Evolutionary conservation across 2,797 vertebrate species (phyloP).

Genomic region (Acrossocheilus fasciatus): DNA sequence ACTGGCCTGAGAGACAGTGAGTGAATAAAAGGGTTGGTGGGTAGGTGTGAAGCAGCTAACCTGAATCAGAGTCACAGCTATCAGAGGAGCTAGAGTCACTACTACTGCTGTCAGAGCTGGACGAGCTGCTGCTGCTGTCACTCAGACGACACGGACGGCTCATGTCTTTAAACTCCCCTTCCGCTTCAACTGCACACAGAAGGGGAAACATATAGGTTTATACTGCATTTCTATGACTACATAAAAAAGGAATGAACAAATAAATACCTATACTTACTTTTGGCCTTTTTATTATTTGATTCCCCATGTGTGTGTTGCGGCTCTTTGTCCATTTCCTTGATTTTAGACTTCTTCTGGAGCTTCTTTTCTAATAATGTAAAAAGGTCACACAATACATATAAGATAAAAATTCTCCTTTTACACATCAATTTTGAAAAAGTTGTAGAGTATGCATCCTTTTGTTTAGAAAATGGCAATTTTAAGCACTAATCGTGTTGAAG

Average conservation of each 20-base stretch:
- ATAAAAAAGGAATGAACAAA: neutral
- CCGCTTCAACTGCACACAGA: conserved; percentile 68
- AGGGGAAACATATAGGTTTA: neutral
- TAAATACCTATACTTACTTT: conserved; percentile 72
- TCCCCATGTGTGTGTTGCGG: conserved; percentile 73
- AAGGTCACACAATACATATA: neutral
- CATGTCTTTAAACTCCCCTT: conserved; percentile 38
- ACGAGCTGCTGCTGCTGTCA: conserved; percentile 75
- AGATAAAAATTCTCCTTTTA: neutral
- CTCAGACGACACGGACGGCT: conserved; percentile 73
- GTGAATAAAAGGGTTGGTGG: conserved; percentile 39
- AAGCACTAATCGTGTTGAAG: neutral
- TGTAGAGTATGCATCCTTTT: neutral
- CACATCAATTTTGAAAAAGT: neutral
- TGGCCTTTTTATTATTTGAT: conserved; percentile 71
- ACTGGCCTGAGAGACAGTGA: conserved; percentile 7
- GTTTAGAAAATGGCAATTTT: neutral
- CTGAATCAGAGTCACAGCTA: conserved; percentile 85
- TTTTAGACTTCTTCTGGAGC: conserved; percentile 68
- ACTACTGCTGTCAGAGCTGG: conserved; percentile 70
- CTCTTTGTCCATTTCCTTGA: conserved; percentile 69
- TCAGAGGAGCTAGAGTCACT: conserved; percentile 79
- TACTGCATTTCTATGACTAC: neutral
- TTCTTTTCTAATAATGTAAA: conserved; percentile 74
- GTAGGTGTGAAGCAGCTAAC: conserved; percentile 75